A percentile compares a stretch with the other conserved stretches of the same genome.
These are phyloP conservation scores for Hirtodrosophila duncani DNA, from an alignment of 2,888 invertebrate species.

Conservation along the genomic window DNA sequence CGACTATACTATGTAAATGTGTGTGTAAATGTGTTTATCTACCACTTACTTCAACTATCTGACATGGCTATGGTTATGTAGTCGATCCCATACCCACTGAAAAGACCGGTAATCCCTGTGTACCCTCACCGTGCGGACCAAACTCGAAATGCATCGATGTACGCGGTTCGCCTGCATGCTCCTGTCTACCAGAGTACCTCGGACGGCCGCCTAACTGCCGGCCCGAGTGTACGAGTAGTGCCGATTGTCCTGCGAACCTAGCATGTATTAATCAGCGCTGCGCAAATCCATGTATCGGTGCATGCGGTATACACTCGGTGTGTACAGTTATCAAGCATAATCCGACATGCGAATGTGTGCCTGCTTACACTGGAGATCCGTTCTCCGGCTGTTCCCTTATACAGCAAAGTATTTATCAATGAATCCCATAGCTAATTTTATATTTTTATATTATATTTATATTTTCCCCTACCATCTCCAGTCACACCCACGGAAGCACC, in stretches of 20 bases:
- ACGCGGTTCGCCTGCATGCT: constrained; percentile 88
- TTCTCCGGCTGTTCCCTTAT: constrained; percentile 84
- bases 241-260: constrained; percentile 86
- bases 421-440: neutral
- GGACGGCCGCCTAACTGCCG: constrained; percentile 92
- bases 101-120: constrained; percentile 86
- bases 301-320: constrained; percentile 86
- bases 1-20: constrained; percentile 53
- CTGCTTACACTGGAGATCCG: constrained; percentile 88
- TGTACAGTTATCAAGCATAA: constrained; percentile 88
- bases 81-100: constrained; percentile 78
- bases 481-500: constrained; percentile 80
- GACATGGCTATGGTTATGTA: constrained; percentile 57
- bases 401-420: constrained; percentile 77
- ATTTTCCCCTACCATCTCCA: constrained; percentile 23
- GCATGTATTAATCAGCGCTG: constrained; percentile 90
- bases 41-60: constrained; percentile 47
- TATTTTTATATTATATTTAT: neutral
- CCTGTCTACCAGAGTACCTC: constrained; percentile 87
- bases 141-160: constrained; percentile 88
- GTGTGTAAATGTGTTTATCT: constrained; percentile 54
- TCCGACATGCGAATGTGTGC: constrained; percentile 86
- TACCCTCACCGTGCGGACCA: constrained; percentile 90
- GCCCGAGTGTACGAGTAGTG: constrained; percentile 86
- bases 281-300: constrained; percentile 87